Conservation (phyloP, 2,888 invertebrate genomes). For the Timema podura region DNA sequence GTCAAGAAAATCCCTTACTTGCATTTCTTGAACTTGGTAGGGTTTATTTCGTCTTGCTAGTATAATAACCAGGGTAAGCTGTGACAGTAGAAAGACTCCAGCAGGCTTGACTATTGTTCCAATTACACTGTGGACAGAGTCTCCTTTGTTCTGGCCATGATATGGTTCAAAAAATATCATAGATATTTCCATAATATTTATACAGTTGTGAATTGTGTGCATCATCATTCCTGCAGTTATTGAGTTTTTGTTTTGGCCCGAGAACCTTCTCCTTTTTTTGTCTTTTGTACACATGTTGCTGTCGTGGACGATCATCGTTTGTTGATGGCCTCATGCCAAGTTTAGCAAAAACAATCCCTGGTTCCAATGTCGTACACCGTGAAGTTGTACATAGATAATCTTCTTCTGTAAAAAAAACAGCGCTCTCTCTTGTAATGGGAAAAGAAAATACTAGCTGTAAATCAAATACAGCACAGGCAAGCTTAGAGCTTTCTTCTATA, state of each 20-base stretch:
- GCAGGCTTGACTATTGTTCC: not conserved
- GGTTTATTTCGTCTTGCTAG: not conserved
- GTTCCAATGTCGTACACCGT: slow-evolving; percentile 5
- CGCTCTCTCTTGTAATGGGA: slow-evolving; percentile 1
- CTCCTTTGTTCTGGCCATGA: slow-evolving; percentile 1
- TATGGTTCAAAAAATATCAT: not conserved
- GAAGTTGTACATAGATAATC: slow-evolving; percentile 1
- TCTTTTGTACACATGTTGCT: no score
- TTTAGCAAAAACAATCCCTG: not conserved
- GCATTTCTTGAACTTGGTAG: not conserved
- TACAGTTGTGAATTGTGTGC: not conserved
- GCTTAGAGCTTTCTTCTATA: not conserved
- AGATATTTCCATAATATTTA: not conserved
- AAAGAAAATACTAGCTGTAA: not conserved
- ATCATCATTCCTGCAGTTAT: not conserved
- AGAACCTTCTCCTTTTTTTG: not conserved
- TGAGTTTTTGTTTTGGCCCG: not conserved
- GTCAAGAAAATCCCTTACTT: not conserved
- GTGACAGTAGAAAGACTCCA: not conserved
- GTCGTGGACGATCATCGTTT: not conserved
- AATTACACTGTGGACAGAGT: not conserved
- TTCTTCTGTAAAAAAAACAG: not conserved
- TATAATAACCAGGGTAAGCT: not conserved
- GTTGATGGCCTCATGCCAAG: slow-evolving; percentile 5
- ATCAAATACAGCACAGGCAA: slow-evolving; percentile 3